These are phyloP conservation scores for Trichonephila clavipes DNA, from an alignment of 1,140 invertebrate genomes.

Conservation along the genomic window DNA sequence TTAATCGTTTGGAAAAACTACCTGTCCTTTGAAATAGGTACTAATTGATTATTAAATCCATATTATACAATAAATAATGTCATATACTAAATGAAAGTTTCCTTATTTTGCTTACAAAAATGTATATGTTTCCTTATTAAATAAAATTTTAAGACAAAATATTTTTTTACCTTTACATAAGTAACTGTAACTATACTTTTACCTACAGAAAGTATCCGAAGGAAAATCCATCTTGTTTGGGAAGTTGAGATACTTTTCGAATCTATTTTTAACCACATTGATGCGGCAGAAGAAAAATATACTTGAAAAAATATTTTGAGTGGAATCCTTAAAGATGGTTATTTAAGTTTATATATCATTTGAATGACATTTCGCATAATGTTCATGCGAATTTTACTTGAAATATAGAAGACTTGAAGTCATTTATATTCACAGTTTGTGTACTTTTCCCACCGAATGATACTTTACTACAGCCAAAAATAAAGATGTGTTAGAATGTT, in stretches of 20 bases:
- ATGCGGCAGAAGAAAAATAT: not conserved
- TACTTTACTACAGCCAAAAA: not conserved
- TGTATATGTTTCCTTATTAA: too few relatives aligned
- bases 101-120: too few relatives aligned
- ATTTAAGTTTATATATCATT: constrained; percentile 9
- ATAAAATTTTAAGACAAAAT: too few relatives aligned
- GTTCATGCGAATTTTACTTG: constrained; percentile 37
- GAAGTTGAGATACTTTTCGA: constrained; percentile 15
- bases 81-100: too few relatives aligned
- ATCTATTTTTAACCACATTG: not conserved
- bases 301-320: too few relatives aligned
- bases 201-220: not conserved
- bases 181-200: not conserved
- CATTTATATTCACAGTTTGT: constrained; percentile 49
- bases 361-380: constrained; percentile 15
- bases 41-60: too few relatives aligned
- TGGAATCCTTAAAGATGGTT: not conserved
- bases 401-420: not conserved
- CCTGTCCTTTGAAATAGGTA: too few relatives aligned
- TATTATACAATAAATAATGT: too few relatives aligned
- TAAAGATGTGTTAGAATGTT: constrained; percentile 30
- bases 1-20: too few relatives aligned
- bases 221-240: not conserved
- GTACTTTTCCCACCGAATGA: not conserved
- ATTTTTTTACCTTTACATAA: too few relatives aligned